Evolutionary conservation across 64 coral and sea anemone species (phyloP).

Genomic region (Montipora cactus): DNA sequence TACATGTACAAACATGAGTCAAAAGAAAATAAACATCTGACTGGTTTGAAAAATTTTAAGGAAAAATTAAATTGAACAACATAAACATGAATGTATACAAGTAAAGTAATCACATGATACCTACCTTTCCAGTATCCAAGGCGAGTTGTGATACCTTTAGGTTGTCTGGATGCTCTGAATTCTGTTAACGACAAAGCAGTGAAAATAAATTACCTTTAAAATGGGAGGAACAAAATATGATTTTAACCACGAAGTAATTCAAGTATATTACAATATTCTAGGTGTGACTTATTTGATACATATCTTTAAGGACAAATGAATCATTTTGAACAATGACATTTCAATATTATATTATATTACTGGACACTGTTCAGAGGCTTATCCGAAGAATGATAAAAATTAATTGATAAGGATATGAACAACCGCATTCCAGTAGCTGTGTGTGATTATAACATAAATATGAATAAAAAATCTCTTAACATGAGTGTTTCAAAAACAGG

Average conservation of each 20-base stretch:
- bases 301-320: neutral
- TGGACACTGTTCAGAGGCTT: too few relatives aligned
- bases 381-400: too few relatives aligned
- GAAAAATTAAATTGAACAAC: neutral
- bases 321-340: too few relatives aligned
- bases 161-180: slow-evolving; percentile 46
- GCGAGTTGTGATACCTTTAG: slow-evolving; percentile 23
- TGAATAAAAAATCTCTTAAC: too few relatives aligned
- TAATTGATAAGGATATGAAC: too few relatives aligned
- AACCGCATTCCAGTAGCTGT: too few relatives aligned
- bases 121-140: slow-evolving; percentile 55
- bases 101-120: neutral
- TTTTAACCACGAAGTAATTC: neutral
- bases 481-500: neutral
- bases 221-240: neutral
- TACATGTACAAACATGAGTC: too few relatives aligned
- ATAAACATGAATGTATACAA: neutral
- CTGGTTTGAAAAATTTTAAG: too few relatives aligned
- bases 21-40: too few relatives aligned
- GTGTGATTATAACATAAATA: too few relatives aligned
- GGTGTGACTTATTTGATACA: neutral
- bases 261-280: neutral
- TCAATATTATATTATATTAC: too few relatives aligned
- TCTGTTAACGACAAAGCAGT: neutral
- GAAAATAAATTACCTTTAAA: neutral